These are phyloP conservation scores for Choreutis nemorana DNA, from an alignment of 2,888 invertebrate genomes.

Conservation along the genomic window DNA sequence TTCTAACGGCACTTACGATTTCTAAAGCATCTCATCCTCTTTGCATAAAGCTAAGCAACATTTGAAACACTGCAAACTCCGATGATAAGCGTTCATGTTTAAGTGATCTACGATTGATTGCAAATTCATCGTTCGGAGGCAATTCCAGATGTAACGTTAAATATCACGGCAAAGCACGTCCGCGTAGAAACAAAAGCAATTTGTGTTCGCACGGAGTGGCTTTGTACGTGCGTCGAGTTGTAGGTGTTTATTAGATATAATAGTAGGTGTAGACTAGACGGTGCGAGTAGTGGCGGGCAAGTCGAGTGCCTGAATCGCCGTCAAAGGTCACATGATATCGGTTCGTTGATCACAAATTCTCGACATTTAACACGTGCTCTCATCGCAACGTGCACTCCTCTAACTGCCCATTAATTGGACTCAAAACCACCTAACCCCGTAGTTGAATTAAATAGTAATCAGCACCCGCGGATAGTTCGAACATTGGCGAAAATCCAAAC, in stretches of 20 bases:
- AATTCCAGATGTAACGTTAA: no score
- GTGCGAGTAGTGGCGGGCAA: no score
- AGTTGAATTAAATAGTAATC: conserved; percentile 37
- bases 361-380: conserved; percentile 30
- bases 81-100: no score
- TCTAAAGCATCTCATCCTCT: no score
- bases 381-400: conserved; percentile 18
- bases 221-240: conserved; percentile 53
- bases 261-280: no score
- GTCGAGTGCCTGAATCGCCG: conserved; percentile 16
- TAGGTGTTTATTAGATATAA: conserved; percentile 62
- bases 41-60: no score
- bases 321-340: conserved; percentile 22
- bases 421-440: conserved; percentile 9
- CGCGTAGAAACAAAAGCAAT: conserved; percentile 59
- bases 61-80: no score
- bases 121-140: no score
- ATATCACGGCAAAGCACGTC: conserved; percentile 33
- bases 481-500: conserved; percentile 53
- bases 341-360: conserved; percentile 40
- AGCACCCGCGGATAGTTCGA: conserved; percentile 31
- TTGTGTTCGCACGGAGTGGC: conserved; percentile 56
- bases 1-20: no score
- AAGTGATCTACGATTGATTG: no score
- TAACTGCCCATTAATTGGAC: conserved; percentile 29